These are phyloP conservation scores for Folsomia candida DNA, from an alignment of 2,888 invertebrate species.

Conservation along the genomic window DNA sequence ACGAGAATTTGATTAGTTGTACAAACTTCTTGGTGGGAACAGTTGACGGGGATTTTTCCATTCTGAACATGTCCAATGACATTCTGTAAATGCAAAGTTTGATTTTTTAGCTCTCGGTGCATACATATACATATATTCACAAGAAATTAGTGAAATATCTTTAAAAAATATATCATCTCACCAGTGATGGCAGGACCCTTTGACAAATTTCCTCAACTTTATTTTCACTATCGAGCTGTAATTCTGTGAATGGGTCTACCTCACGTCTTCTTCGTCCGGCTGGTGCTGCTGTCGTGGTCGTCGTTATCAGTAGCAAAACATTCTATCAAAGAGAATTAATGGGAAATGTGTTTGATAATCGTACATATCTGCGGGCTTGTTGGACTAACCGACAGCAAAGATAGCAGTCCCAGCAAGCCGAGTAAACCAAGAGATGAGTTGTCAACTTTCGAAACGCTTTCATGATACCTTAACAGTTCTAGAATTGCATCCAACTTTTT, in stretches of 20 bases:
- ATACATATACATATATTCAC: background rate
- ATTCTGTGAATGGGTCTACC: background rate
- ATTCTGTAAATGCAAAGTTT: constrained; percentile 18
- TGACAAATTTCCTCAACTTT: constrained; percentile 28
- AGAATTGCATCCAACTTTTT: background rate
- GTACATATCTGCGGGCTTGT: no score
- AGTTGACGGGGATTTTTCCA: constrained; percentile 39
- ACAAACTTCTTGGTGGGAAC: constrained; percentile 42
- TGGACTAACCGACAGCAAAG: constrained; percentile 39
- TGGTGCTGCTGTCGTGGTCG: constrained; percentile 21
- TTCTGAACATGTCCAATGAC: constrained; percentile 41
- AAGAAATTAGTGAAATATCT: background rate
- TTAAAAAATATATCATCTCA: constrained; percentile 19
- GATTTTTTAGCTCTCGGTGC: background rate
- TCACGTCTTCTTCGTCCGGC: constrained; percentile 4
- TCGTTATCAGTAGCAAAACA: constrained; percentile 37
- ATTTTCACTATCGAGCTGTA: constrained; percentile 7
- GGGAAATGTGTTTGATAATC: no score
- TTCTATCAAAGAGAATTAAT: constrained; percentile 33
- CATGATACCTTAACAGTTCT: no score
- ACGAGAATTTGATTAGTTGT: constrained; percentile 37
- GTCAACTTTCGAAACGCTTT: constrained; percentile 39
- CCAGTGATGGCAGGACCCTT: constrained; percentile 39
- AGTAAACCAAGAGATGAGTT: constrained; percentile 40
- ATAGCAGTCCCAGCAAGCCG: constrained; percentile 44